Evolutionary conservation across 2,113 vertebrate species (phyloP).

Genomic region (Eubucco bourcierii): DNA sequence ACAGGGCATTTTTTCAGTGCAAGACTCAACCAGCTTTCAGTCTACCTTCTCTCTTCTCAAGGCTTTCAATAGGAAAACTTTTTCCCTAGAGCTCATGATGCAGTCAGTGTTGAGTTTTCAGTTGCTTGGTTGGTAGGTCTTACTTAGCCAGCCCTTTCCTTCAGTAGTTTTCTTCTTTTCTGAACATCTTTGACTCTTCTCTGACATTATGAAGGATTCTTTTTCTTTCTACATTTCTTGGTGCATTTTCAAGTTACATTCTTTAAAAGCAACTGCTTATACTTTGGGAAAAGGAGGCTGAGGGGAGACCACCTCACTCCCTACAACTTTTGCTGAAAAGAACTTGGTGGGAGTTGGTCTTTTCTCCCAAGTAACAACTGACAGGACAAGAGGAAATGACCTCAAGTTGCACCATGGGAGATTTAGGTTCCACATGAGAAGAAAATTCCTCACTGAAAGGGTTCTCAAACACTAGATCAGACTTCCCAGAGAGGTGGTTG

Average conservation of each 20-base stretch:
- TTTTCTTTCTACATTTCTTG: neutral
- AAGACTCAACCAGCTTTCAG: neutral
- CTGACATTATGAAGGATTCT: neutral
- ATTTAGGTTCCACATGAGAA: too few species aligned
- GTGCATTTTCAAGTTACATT: neutral
- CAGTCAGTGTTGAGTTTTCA: neutral
- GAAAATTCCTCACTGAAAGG: too few species aligned
- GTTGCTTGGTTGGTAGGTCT: neutral
- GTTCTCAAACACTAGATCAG: too few species aligned
- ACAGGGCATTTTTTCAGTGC: neutral
- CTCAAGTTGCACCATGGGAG: too few species aligned
- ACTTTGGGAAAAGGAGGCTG: neutral
- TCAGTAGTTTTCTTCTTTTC: neutral
- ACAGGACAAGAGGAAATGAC: too few species aligned
- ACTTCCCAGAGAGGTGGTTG: too few species aligned
- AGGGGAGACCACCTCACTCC: too few species aligned
- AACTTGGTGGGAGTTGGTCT: too few species aligned
- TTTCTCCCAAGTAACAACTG: too few species aligned
- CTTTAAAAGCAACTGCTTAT: neutral
- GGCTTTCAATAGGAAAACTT: neutral
- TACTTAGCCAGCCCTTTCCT: neutral
- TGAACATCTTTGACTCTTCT: neutral
- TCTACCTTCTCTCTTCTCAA: neutral
- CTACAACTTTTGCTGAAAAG: too few species aligned
- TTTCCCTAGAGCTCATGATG: neutral